Evolutionary conservation across 2,888 invertebrate species (phyloP).

Genomic region (Dryobotodes eremita): DNA sequence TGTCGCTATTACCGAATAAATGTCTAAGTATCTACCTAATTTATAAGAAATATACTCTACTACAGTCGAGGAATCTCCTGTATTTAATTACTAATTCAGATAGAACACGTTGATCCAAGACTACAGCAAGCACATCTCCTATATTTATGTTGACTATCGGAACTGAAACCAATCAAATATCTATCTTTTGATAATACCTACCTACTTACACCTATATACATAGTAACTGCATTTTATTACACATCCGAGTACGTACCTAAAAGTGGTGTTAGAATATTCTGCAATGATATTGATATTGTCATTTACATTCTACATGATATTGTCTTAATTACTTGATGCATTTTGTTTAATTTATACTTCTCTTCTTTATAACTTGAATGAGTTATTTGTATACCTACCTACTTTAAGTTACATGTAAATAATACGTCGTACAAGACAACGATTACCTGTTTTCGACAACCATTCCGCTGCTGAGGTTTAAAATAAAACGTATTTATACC

Average conservation of each 20-base stretch:
- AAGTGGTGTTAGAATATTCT: neutral
- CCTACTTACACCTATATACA: neutral
- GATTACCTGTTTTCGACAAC: constrained; percentile 61
- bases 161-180: neutral
- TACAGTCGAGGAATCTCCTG: constrained; percentile 5
- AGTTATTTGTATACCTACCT: constrained; percentile 23
- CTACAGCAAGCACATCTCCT: constrained; percentile 28
- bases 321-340: constrained; percentile 3
- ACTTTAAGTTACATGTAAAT: constrained; percentile 50
- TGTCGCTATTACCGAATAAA: constrained; percentile 28
- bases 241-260: neutral
- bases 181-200: constrained; percentile 9
- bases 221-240: neutral
- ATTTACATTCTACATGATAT: neutral
- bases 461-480: constrained; percentile 71
- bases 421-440: constrained; percentile 52
- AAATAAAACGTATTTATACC: constrained; percentile 75
- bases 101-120: neutral
- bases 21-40: constrained; percentile 3
- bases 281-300: neutral
- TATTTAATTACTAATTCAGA: constrained; percentile 19
- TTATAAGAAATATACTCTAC: constrained; percentile 10
- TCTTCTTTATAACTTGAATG: constrained; percentile 10
- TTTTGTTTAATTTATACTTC: constrained; percentile 26
- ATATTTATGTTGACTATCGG: constrained; percentile 48